Percentiles rank a stretch among this genome's conserved stretches.
These are phyloP conservation scores for Metallyticus violacea DNA, from an alignment of 2,888 invertebrate genomes.

Conservation along the genomic window DNA sequence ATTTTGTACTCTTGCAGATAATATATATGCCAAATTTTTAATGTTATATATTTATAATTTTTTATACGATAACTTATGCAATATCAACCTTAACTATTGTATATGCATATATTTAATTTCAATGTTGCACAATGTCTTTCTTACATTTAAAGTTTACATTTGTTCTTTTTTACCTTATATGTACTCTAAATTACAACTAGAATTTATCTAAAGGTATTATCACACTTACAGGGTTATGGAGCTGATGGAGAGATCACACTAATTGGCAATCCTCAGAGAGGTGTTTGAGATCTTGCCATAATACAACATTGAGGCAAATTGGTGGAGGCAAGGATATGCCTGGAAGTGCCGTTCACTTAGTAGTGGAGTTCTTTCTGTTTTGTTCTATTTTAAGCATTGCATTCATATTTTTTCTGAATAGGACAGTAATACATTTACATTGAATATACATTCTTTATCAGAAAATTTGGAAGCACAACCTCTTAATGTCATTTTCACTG, in stretches of 20 bases:
- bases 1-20: not conserved
- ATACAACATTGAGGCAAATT: too few species aligned
- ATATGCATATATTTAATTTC: not conserved
- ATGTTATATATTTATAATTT: not conserved
- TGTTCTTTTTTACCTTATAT: not conserved
- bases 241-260: slow-evolving; percentile 1
- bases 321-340: not conserved
- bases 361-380: not conserved
- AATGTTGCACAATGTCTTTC: not conserved
- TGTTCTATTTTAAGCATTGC: not conserved
- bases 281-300: not conserved
- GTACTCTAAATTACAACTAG: not conserved
- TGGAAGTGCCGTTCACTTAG: not conserved
- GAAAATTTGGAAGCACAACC: not conserved
- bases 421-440: not conserved
- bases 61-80: not conserved
- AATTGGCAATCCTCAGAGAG: not conserved
- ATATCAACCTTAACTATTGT: not conserved
- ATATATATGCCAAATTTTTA: not conserved
- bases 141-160: not conserved
- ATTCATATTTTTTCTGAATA: not conserved
- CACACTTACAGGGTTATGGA: not conserved
- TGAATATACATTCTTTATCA: not conserved
- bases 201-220: not conserved
- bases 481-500: not conserved